phyloP scores from a whole-genome alignment of 2,797 vertebrate genomes.

The Poeciliopsis gracilis region DNA sequence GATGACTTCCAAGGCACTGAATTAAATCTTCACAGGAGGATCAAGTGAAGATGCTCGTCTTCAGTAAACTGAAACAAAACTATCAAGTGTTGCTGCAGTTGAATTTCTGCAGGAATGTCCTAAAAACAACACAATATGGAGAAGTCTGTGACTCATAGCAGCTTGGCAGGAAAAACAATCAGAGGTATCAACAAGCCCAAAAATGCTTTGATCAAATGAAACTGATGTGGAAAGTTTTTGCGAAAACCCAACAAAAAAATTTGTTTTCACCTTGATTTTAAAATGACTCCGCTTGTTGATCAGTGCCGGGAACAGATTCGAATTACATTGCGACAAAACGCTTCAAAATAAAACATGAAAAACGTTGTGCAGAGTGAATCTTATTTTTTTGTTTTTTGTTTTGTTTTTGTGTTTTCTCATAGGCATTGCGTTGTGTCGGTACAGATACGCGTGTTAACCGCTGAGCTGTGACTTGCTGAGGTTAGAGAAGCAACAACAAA shows the following conservation, averaged over 20 bases:
- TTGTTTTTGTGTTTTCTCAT: slow-evolving; percentile 35
- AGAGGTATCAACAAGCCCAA: slow-evolving; percentile 3
- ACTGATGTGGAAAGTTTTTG: neutral
- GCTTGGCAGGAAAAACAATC: neutral
- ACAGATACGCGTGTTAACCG: slow-evolving; percentile 50
- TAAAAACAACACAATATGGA: slow-evolving; percentile 2
- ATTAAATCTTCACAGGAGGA: slow-evolving; percentile 25
- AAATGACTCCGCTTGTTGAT: slow-evolving; percentile 11
- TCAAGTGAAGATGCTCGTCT: slow-evolving; percentile 18
- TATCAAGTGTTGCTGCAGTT: slow-evolving; percentile 16
- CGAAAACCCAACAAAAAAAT: neutral
- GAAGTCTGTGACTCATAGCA: neutral
- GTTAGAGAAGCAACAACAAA: slow-evolving; percentile 50
- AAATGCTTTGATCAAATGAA: neutral
- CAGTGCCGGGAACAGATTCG: slow-evolving; percentile 14
- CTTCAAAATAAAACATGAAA: slow-evolving; percentile 37
- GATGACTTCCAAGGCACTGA: slow-evolving; percentile 58
- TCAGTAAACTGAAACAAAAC: slow-evolving; percentile 20
- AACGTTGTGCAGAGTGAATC: slow-evolving; percentile 20
- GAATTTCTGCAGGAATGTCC: neutral
- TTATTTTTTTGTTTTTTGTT: neutral
- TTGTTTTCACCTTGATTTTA: slow-evolving; percentile 30
- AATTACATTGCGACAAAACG: slow-evolving; percentile 28
- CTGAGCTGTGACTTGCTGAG: slow-evolving; percentile 50
- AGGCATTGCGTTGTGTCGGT: slow-evolving; percentile 53